Base-by-base conservation (phyloP, 2,113 vertebrate species). In the Platichthys stellatus region DNA sequence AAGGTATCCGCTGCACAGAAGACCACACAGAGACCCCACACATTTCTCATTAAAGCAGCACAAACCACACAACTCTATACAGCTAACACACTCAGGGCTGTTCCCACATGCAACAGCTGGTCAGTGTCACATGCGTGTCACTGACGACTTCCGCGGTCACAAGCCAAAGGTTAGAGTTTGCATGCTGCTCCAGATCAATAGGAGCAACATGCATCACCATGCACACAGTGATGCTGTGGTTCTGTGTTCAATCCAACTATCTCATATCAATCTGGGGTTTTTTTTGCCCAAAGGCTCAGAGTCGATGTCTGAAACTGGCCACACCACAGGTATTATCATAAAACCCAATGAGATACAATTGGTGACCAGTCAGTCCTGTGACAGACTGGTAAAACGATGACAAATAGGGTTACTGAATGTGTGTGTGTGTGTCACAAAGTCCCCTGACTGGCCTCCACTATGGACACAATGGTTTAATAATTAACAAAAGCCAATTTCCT, bases 401-500 rank as follows among this genome's bases (percentile, higher is more conserved):
- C 24, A 62, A 63, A 64, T 17, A 58, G 5, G n/a, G 20, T 7
- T 31, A 31, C 31, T 31, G 31, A 1, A 7, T 11, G 35, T 12
- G 35, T 31, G 47, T n/a, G 18, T 3, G 31, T 38, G 60, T 31
- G 40, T 57, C 23, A 49, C 6, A 35, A 59, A 65, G 35, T 20
- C 61, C 35, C 7, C 69, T 57, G 56, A 54, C 31, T 26, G 8
- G 18, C 14, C 18, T 49, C 31, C 40, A 11, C 23, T 65, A 28
- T 53, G 15, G n/a, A 53, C 20, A 45, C 26, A 53, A 3, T 2
- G 5, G 70, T 64, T 88, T 74, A 74, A 84, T 75, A n/a, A 71
- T 89, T 88, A 81, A 88, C 61, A 4, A 53, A 57, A 56, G 43
- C 0, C 18, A 23, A 69, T 59, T 78, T 84, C 66, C 72, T 68